Base-by-base conservation (phyloP, 2,888 invertebrate species). In the Frankliniella fusca region DNA sequence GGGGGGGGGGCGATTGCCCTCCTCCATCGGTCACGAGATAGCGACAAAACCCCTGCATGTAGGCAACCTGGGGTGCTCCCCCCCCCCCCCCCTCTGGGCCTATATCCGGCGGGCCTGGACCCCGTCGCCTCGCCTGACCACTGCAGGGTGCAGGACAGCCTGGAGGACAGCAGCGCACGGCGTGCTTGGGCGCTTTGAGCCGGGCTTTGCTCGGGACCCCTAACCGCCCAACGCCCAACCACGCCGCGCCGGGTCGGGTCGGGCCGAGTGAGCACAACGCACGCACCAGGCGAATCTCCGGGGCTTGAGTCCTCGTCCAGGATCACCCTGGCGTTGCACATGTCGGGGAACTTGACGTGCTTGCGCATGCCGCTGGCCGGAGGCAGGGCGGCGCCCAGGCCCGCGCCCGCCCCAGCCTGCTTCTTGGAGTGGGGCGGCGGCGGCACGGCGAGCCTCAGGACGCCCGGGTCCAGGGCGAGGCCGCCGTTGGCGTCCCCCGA, bases 341-440 rank as follows among this genome's bases (percentile, higher is more conserved):
- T 81, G 83, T 81, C 83, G 81, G 48, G 82, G 86, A 93, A 94
- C 86, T 93, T 93, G 0, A 93, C 93, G 85, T 93, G 93, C 85
- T 93, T 93, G 86, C 92, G 91, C 27, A 83, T 88, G 86, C 87
- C 90, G 70, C 27, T 9, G 70, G 23, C 70, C n/a, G n/a, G 70
- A 7, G 23, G 12, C 27, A 27, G 7, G 23, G n/a, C 23, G 70
- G 11, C 27, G 70, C 7, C 27, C n/a, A 23, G 5, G 70, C 70
- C 61, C 61, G 7, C 88, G 84, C 89, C 88, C 2, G 88, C 88
- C 87, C 87, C 87, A 83, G 80, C 83, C 83, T 85, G 89, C 87
- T 86, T 90, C 87, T 88, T 91, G 88, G 88, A 89, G 89, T 86
- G 90, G 89, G 86, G 91, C 87, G 89, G 90, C 88, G 88, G 91